Evolutionary conservation across 2,888 invertebrate species (phyloP).

Genomic region (Nesidiocoris tenuis): DNA sequence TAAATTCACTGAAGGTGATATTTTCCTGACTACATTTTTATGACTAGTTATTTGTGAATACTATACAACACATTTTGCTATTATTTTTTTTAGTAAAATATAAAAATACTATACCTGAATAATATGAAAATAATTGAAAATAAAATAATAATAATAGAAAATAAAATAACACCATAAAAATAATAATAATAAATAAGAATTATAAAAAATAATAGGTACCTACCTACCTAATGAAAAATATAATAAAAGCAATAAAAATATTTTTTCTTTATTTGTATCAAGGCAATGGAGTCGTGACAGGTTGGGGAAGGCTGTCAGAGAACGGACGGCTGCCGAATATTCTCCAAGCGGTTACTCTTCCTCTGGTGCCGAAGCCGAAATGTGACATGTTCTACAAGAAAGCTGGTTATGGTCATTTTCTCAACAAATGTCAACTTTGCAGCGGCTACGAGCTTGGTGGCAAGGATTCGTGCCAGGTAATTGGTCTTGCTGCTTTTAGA

Average conservation of each 20-base stretch:
- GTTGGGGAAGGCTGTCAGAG: conserved; percentile 53
- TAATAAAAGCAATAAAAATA: background rate
- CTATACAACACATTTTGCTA: too few relatives aligned
- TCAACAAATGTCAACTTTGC: conserved; percentile 52
- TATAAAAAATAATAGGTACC: too few relatives aligned
- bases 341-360: conserved; percentile 52
- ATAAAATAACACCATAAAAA: too few relatives aligned
- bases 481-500: too few relatives aligned
- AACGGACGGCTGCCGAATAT: conserved; percentile 50
- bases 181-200: too few relatives aligned
- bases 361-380: conserved; percentile 49
- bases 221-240: too few relatives aligned
- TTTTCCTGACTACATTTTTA: too few relatives aligned
- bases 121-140: too few relatives aligned
- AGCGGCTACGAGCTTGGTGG: conserved; percentile 50
- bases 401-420: conserved; percentile 50
- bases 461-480: conserved; percentile 52
- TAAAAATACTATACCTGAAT: too few relatives aligned
- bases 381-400: conserved; percentile 50
- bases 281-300: conserved; percentile 50
- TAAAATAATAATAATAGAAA: too few relatives aligned
- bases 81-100: too few relatives aligned
- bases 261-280: background rate
- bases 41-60: too few relatives aligned
- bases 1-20: conserved; percentile 48